phyloP scores from a whole-genome alignment of 2,113 vertebrate genomes.

The Paedocypris sp. region DNA sequence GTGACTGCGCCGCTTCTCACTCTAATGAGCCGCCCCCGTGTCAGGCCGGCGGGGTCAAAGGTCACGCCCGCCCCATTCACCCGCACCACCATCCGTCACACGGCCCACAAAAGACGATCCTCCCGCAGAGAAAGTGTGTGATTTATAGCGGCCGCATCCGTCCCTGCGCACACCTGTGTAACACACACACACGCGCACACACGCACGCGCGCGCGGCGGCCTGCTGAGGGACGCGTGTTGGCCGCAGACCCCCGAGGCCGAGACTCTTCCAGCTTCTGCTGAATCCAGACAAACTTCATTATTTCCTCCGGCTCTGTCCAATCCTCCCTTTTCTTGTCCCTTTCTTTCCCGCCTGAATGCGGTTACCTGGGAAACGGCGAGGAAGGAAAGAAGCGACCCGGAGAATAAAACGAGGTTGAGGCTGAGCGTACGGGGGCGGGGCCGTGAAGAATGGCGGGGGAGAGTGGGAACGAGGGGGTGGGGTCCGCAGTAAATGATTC shows the following conservation, averaged over 20 bases:
- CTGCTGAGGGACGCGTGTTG: too few species aligned
- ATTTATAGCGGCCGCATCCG: too few species aligned
- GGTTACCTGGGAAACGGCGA: slow-evolving; percentile 67
- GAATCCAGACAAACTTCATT: slow-evolving; percentile 78
- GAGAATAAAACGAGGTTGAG: slow-evolving; percentile 34
- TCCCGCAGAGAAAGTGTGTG: slow-evolving; percentile 32
- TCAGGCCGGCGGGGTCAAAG: slow-evolving; percentile 55
- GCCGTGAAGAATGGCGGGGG: slow-evolving; percentile 34
- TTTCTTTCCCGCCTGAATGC: slow-evolving; percentile 68
- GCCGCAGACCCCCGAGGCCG: too few species aligned
- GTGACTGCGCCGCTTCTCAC: slow-evolving; percentile 48
- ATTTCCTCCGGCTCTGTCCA: slow-evolving; percentile 62
- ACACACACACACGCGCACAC: too few species aligned
- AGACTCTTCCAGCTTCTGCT: slow-evolving; percentile 60
- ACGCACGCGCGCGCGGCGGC: too few species aligned
- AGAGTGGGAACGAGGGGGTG: neutral
- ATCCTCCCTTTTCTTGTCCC: slow-evolving; percentile 63
- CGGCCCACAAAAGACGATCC: slow-evolving; percentile 39
- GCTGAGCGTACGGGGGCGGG: too few species aligned
- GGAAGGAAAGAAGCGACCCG: slow-evolving; percentile 62
- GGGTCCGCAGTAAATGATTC: slow-evolving; percentile 54
- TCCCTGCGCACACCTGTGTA: too few species aligned
- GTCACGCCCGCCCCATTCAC: slow-evolving; percentile 45
- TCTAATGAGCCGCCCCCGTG: slow-evolving; percentile 39
- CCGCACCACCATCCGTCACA: slow-evolving; percentile 1